phyloP scores from a whole-genome alignment of 2,113 vertebrate species.

The Paratilapia polleni region DNA sequence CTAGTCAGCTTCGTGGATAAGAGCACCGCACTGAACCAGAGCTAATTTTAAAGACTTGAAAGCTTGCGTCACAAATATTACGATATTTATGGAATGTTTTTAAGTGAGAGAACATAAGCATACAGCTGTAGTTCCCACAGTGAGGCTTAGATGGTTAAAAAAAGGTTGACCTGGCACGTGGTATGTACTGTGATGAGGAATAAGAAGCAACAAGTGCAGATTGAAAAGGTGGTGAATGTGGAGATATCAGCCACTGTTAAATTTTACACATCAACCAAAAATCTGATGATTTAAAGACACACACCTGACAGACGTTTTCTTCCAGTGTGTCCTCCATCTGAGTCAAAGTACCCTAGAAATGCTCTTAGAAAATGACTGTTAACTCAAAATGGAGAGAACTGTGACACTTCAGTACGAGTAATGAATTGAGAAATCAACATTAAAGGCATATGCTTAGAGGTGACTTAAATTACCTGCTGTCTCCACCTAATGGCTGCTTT shows the following conservation, averaged over 20 bases:
- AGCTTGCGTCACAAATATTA: not conserved
- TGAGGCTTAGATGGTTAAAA: not conserved
- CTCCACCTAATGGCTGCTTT: not conserved
- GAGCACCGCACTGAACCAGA: not conserved
- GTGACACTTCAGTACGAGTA: not conserved
- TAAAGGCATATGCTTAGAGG: not conserved
- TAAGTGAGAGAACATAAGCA: rapidly evolving
- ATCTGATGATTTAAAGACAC: not conserved
- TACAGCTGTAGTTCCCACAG: not conserved
- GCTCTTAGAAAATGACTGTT: not conserved
- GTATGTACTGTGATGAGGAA: not conserved
- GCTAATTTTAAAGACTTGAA: not conserved
- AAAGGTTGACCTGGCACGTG: not conserved
- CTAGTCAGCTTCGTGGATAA: not conserved
- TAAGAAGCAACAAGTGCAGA: not conserved
- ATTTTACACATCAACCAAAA: not conserved
- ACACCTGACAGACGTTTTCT: not conserved
- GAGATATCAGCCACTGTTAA: not conserved
- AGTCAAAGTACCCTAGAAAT: not conserved
- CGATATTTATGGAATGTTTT: not conserved
- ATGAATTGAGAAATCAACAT: not conserved
- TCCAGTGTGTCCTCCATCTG: rapidly evolving
- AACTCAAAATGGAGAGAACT: not conserved
- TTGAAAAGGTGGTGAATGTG: not conserved
- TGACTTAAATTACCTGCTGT: not conserved